Evolutionary conservation across 92 coral and sea anemone genomes (phyloP).

Genomic region (Anthopleura xanthogrammica): DNA sequence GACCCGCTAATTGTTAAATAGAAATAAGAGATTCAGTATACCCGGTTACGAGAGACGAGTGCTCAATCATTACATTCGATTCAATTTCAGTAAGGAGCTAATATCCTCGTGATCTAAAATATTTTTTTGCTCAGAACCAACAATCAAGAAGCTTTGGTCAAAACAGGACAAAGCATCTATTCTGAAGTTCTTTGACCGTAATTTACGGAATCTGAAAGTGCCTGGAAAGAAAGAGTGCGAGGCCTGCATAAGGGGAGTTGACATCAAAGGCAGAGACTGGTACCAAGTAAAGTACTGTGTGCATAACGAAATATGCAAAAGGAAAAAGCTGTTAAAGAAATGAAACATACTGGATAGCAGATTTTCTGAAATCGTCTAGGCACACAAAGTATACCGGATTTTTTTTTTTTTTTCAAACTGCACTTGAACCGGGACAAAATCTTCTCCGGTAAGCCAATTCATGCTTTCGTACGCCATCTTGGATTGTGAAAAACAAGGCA

Average conservation of each 20-base stretch:
- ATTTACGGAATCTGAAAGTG: not conserved
- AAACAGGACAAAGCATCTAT: not conserved
- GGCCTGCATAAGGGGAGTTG: not conserved
- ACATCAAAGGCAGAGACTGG: not conserved
- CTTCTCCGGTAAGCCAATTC: not conserved
- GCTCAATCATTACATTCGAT: too few relatives aligned
- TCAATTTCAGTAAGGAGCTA: too few relatives aligned
- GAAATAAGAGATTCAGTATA: too few relatives aligned
- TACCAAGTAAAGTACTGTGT: not conserved
- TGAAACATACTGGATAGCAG: not conserved
- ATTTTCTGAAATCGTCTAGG: not conserved
- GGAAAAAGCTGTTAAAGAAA: not conserved
- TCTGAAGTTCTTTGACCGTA: not conserved
- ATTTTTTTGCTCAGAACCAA: not conserved
- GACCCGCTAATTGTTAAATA: too few relatives aligned
- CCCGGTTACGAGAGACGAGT: too few relatives aligned
- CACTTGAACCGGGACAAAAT: not conserved
- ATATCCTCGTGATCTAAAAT: too few relatives aligned
- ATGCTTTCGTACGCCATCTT: too few relatives aligned
- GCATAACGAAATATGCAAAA: not conserved
- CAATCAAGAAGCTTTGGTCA: not conserved
- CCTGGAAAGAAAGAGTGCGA: constrained; percentile 5
- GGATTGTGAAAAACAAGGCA: too few relatives aligned
- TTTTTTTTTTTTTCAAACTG: not conserved
- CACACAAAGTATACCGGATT: not conserved